A percentile compares a stretch with the other conserved stretches of the same genome.
These are phyloP conservation scores for Linyphia triangularis DNA, from an alignment of 2,888 invertebrate genomes.

Conservation along the genomic window DNA sequence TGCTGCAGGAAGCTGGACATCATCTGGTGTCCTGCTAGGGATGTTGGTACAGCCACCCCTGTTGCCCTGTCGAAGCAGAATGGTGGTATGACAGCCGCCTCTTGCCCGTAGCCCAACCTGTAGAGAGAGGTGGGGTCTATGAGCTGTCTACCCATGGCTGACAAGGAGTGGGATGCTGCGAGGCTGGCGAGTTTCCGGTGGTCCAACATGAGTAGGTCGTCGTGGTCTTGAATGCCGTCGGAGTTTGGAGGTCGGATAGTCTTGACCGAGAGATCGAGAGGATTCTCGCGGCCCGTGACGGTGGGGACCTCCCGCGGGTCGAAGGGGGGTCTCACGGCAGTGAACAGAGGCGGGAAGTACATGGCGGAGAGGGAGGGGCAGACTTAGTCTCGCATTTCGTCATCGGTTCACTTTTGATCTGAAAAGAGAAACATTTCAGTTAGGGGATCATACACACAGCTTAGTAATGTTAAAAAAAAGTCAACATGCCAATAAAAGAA, in stretches of 20 bases:
- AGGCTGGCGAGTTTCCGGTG: slow-evolving; percentile 75
- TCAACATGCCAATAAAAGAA: not conserved
- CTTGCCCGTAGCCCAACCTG: slow-evolving; percentile 59
- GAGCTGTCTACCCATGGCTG: slow-evolving; percentile 63
- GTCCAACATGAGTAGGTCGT: slow-evolving; percentile 75
- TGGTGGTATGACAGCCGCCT: slow-evolving; percentile 62
- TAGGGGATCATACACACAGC: too few relatives aligned
- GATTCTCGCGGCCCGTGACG: slow-evolving; percentile 82
- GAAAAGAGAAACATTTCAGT: not conserved
- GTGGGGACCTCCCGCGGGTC: slow-evolving; percentile 63
- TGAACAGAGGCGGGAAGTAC: slow-evolving; percentile 73
- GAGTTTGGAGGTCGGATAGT: slow-evolving; percentile 93
- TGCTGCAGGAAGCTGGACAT: slow-evolving; percentile 68
- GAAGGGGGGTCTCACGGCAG: slow-evolving; percentile 59
- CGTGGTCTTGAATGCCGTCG: slow-evolving; percentile 78
- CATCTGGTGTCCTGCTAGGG: slow-evolving; percentile 61
- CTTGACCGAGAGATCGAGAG: slow-evolving; percentile 92
- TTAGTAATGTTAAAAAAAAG: too few relatives aligned
- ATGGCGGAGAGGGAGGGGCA: slow-evolving; percentile 37
- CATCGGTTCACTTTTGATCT: slow-evolving; percentile 58
- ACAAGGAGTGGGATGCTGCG: slow-evolving; percentile 62
- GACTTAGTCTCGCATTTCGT: slow-evolving; percentile 60
- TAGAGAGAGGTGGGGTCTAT: slow-evolving; percentile 71
- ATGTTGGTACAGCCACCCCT: slow-evolving; percentile 63
- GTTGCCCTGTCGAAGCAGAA: slow-evolving; percentile 71